phyloP scores from a whole-genome alignment of 53 echinoderm and acorn worm species.

The Holothuria scabra region DNA sequence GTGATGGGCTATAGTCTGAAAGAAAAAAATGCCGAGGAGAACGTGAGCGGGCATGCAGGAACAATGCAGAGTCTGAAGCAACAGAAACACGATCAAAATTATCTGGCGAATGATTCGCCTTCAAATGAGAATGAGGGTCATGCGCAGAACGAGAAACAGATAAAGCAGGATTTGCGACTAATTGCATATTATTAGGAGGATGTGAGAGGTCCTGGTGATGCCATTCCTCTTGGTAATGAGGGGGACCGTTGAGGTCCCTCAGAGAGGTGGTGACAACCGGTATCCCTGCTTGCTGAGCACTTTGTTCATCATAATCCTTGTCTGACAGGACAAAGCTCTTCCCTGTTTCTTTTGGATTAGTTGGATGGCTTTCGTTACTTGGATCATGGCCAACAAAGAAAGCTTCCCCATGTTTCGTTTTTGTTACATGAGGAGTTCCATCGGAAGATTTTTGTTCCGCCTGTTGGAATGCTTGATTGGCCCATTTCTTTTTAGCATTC shows the following conservation, averaged over 20 bases:
- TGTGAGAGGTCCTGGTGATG: conserved; percentile 43
- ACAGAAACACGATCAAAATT: conserved; percentile 22
- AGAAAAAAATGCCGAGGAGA: conserved; percentile 46
- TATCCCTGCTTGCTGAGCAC: conserved; percentile 80
- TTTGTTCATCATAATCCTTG: conserved; percentile 66
- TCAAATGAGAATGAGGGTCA: conserved; percentile 21
- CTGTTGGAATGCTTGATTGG: conserved; percentile 58
- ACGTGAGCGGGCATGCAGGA: conserved; percentile 47
- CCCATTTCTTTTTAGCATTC: conserved; percentile 60
- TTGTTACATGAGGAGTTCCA: conserved; percentile 63
- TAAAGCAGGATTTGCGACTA: conserved; percentile 43
- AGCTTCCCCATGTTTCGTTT: conserved; percentile 83
- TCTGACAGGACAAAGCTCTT: conserved; percentile 85
- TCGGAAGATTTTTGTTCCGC: background rate
- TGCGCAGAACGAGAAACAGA: conserved; percentile 44
- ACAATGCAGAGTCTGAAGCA: conserved; percentile 40
- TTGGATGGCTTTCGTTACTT: conserved; percentile 22
- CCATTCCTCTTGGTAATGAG: conserved; percentile 50
- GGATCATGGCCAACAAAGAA: conserved; percentile 78
- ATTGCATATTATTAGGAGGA: conserved; percentile 55
- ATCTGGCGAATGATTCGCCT: conserved; percentile 4
- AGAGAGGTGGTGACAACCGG: conserved; percentile 65
- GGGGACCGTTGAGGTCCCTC: background rate
- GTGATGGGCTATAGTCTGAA: conserved; percentile 38
- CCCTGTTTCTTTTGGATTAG: conserved; percentile 62